Conservation (phyloP, 2,797 vertebrate genomes). For the Pterois miles region DNA sequence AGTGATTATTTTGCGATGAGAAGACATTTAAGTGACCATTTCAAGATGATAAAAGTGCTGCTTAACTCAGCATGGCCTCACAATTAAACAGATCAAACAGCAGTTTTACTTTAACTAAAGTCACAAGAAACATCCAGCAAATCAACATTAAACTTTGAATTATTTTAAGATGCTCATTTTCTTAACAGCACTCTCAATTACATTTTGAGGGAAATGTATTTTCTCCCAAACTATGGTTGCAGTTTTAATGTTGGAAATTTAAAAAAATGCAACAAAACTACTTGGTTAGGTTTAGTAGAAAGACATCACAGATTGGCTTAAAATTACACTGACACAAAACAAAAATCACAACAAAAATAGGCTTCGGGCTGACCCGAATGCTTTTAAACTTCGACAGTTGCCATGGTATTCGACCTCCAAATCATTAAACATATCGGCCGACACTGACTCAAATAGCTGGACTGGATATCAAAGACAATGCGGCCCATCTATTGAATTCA, state of each 20-base stretch:
- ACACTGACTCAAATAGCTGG: too few relatives aligned
- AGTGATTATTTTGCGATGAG: slow-evolving; percentile 9
- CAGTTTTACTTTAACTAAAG: slow-evolving; percentile 18
- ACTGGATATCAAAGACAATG: too few relatives aligned
- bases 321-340: not conserved
- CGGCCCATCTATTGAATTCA: too few relatives aligned
- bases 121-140: slow-evolving; percentile 5
- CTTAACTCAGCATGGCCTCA: slow-evolving; percentile 25
- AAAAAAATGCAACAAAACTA: too few relatives aligned
- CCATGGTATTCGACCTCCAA: not conserved
- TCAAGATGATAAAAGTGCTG: slow-evolving; percentile 22
- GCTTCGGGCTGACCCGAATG: not conserved
- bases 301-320: not conserved
- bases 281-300: too few relatives aligned
- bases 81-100: slow-evolving; percentile 27
- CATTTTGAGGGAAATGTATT: too few relatives aligned
- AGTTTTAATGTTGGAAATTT: too few relatives aligned
- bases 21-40: slow-evolving; percentile 27
- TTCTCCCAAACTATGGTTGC: too few relatives aligned
- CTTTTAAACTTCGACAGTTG: not conserved
- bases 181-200: not conserved
- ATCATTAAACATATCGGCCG: too few relatives aligned
- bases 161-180: not conserved
- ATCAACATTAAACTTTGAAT: not conserved
- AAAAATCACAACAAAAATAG: not conserved